These are phyloP conservation scores for Heliconius aoede DNA, from an alignment of 2,888 invertebrate genomes.

Conservation along the genomic window DNA sequence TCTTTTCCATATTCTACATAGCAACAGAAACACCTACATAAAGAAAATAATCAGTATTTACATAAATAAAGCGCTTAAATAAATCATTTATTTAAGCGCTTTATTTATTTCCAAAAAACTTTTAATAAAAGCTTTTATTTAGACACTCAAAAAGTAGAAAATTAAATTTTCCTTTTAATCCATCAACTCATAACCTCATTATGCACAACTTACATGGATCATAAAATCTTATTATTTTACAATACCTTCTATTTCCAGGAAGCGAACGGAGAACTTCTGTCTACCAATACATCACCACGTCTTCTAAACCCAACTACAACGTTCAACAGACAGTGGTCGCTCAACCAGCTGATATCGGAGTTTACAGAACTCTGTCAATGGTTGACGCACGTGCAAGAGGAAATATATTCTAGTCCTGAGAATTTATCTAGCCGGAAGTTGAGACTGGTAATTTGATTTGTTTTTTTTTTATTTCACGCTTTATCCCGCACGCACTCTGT, in stretches of 20 bases:
- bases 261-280: constrained; percentile 89
- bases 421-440: constrained; percentile 87
- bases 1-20: too few species aligned
- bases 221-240: too few species aligned
- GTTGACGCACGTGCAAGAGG: constrained; percentile 90
- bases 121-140: too few species aligned
- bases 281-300: constrained; percentile 83
- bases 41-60: not conserved
- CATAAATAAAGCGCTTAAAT: not conserved
- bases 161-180: too few species aligned
- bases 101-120: too few species aligned
- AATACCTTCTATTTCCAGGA: constrained; percentile 79
- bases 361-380: constrained; percentile 92
- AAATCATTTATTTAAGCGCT: too few species aligned
- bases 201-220: too few species aligned
- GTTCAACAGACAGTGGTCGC: constrained; percentile 87
- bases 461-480: not conserved
- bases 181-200: too few species aligned
- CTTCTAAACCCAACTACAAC: constrained; percentile 69
- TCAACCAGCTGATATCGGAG: constrained; percentile 89
- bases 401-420: constrained; percentile 89
- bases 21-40: too few species aligned
- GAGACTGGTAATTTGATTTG: constrained; percentile 80
- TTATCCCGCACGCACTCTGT: too few species aligned
- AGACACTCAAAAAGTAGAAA: too few species aligned